Conservation (phyloP, 2,888 invertebrate genomes). For the Brachycybe producta region DNA sequence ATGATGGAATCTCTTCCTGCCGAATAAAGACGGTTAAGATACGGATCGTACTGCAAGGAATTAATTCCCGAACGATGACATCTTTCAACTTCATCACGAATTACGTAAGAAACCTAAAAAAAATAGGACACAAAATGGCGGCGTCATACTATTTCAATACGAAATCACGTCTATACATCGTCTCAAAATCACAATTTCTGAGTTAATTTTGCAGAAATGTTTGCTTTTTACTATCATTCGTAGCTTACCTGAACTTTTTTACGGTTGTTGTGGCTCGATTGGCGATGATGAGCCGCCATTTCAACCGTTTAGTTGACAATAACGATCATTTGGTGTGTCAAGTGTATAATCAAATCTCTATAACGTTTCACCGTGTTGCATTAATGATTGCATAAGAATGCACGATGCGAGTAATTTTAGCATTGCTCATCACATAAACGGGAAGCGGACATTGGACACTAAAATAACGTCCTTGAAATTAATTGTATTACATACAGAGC, state of each 20-base stretch:
- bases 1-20: slow-evolving; percentile 96
- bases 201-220: not conserved
- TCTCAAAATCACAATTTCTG: not conserved
- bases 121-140: too few species aligned
- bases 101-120: slow-evolving; percentile 85
- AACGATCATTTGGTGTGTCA: too few species aligned
- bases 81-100: slow-evolving; percentile 88
- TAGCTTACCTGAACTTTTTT: slow-evolving; percentile 43
- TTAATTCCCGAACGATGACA: slow-evolving; percentile 92
- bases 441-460: too few species aligned
- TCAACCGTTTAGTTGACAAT: too few species aligned
- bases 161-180: not conserved
- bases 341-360: too few species aligned
- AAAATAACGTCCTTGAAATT: too few species aligned
- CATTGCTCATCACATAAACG: too few species aligned
- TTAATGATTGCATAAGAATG: too few species aligned
- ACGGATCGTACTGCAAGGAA: slow-evolving; percentile 82
- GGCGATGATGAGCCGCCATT: slow-evolving; percentile 23
- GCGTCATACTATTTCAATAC: not conserved
- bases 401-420: too few species aligned
- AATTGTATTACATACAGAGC: too few species aligned
- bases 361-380: too few species aligned
- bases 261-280: slow-evolving; percentile 36
- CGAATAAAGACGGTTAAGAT: slow-evolving; percentile 76
- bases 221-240: not conserved